phyloP scores from a whole-genome alignment of 2,797 vertebrate genomes.

The Acanthurus leucopareius region DNA sequence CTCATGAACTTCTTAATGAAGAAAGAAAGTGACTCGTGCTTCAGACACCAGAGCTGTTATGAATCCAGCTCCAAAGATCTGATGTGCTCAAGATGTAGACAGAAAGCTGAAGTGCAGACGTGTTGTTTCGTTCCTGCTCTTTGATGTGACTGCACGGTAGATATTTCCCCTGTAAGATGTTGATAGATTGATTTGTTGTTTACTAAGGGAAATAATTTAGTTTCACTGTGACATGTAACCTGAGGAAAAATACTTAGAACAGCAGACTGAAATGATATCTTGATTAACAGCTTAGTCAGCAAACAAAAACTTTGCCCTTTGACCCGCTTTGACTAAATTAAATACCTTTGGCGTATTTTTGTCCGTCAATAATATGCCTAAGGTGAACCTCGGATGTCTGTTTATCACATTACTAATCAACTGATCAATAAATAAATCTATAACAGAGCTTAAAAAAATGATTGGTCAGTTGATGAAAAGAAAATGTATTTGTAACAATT shows the following conservation, averaged over 20 bases:
- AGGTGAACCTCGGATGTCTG: neutral
- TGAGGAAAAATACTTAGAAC: neutral
- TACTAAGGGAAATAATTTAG: neutral
- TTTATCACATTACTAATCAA: neutral
- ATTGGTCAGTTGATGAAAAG: neutral
- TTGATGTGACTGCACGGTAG: neutral
- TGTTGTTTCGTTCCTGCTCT: neutral
- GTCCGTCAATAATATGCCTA: no score
- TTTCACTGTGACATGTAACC: neutral
- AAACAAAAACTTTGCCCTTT: neutral
- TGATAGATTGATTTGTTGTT: slow-evolving; percentile 16
- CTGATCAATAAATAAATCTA: neutral
- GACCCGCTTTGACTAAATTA: no score
- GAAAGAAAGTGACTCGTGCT: slow-evolving; percentile 10
- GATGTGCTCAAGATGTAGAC: slow-evolving; percentile 1
- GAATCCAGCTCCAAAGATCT: slow-evolving; percentile 14
- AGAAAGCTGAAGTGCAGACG: neutral
- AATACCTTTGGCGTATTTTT: no score
- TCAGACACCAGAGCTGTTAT: slow-evolving; percentile 39
- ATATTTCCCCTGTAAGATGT: neutral
- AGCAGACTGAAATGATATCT: neutral
- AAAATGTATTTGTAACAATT: neutral
- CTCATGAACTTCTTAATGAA: slow-evolving; percentile 66
- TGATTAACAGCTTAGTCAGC: neutral
- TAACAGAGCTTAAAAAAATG: neutral